These are phyloP conservation scores for Nothoprocta pentlandii DNA, from an alignment of 2,113 vertebrate species.

Conservation along the genomic window DNA sequence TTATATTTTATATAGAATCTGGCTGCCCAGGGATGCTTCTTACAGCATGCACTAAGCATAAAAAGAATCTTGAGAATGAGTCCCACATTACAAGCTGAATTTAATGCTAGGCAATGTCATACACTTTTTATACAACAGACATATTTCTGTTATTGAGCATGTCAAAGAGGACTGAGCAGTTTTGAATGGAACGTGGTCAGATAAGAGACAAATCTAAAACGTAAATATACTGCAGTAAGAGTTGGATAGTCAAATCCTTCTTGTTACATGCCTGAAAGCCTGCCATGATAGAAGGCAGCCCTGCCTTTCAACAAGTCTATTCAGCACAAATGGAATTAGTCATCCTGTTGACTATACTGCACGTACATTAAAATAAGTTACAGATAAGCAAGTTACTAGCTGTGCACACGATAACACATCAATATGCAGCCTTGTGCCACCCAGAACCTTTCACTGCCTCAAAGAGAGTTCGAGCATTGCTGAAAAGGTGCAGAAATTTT, in stretches of 20 bases:
- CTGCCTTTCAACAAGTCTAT: background rate
- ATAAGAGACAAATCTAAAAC: background rate
- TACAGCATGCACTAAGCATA: background rate
- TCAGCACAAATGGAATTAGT: background rate
- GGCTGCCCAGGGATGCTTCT: background rate
- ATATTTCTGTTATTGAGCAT: background rate
- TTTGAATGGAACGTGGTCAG: background rate
- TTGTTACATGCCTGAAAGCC: background rate
- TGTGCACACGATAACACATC: background rate
- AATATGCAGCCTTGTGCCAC: background rate
- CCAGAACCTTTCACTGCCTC: background rate
- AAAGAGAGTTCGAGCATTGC: background rate
- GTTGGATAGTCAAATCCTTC: background rate
- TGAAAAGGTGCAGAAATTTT: background rate
- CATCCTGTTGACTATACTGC: background rate
- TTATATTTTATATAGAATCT: background rate
- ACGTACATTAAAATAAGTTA: background rate
- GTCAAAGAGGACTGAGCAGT: background rate
- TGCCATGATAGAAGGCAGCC: background rate
- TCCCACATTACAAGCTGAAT: background rate
- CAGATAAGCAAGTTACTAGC: background rate
- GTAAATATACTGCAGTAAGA: background rate
- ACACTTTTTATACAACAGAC: background rate
- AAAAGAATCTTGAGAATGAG: background rate
- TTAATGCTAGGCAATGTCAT: background rate